Base-by-base conservation (phyloP, 2,888 invertebrate genomes). In the Tethea ocularis region DNA sequence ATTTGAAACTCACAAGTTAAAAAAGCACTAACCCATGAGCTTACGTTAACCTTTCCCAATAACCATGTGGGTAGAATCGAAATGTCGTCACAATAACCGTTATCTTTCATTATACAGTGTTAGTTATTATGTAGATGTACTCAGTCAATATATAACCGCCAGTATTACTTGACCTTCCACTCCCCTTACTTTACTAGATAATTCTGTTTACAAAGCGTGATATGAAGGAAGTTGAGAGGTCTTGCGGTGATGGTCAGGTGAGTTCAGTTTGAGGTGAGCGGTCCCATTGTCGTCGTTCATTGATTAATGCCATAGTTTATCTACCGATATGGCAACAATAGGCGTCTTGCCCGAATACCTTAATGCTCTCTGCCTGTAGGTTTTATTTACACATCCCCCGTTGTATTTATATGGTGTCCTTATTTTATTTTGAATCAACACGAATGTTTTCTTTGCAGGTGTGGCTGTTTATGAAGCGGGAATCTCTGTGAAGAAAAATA, bases 261-360 rank as follows among this genome's bases (percentile, higher is more conserved):
- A 70, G 69, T 82, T 83, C 69, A 73, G 79, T 82, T 84, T 83
- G 83, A 89, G 87, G 88, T 87, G 80, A 84, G 87, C 87, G 87
- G 82, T 72, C 71, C 87, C 71, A 91, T 92, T 93, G 91, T 92
- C 84, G 84, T 77, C 75, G 64, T 69, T 76, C 77, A 88, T 91
- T 91, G 91, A 92, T 91, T 91, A 90, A 93, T 91, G 85, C 78
- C 69, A 81, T 88, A 88, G 90, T 90, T 90, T 91, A 91, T 91
- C 89, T 89, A 89, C 84, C 79, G 88, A 91, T 91, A 89, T 87
- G 89, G 90, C 89, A 90, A 92, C 91, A 91, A 92, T 92, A 69
- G 83, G 81, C 78, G 84, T 85, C 88, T 87, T 87, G 84, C 86
- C 83, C 84, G 86, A 89, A 87, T 84, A 83, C 87, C 83, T 83